Evolutionary conservation across 2,113 vertebrate genomes (phyloP).

Genomic region (Rattus rattus): DNA sequence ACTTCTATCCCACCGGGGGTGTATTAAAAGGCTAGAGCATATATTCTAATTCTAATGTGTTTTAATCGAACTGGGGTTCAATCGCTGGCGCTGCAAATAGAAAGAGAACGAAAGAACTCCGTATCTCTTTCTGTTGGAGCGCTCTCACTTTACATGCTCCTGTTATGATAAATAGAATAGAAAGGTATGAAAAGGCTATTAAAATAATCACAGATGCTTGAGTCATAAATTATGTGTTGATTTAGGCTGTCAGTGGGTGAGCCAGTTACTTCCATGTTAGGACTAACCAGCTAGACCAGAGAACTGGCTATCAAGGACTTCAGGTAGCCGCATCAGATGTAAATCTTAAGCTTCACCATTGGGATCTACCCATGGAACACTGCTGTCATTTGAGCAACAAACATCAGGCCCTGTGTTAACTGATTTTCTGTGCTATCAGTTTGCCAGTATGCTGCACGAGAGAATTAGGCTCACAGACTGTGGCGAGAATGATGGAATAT

Average conservation of each 20-base stretch:
- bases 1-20: neutral
- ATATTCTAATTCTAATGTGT: neutral
- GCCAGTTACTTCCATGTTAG: conserved; percentile 78
- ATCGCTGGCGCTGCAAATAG: neutral
- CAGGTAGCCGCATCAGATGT: conserved; percentile 75
- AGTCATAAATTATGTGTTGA: conserved; percentile 82
- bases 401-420: neutral
- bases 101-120: conserved; percentile 47
- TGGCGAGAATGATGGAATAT: neutral
- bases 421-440: conserved; percentile 55
- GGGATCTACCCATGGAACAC: conserved; percentile 15
- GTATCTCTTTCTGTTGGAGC: neutral
- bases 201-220: conserved; percentile 79
- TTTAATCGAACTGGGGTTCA: neutral
- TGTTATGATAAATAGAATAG: conserved; percentile 74
- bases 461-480: neutral
- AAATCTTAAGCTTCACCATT: conserved; percentile 51
- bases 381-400: conserved; percentile 46
- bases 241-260: conserved; percentile 79
- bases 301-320: conserved; percentile 73
- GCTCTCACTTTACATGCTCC: conserved; percentile 65
- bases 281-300: conserved; percentile 61
- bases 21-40: neutral
- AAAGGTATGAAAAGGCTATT: conserved; percentile 81
- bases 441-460: neutral